Evolutionary conservation across 2,888 invertebrate genomes (phyloP).

Genomic region (Papilio protenor): DNA sequence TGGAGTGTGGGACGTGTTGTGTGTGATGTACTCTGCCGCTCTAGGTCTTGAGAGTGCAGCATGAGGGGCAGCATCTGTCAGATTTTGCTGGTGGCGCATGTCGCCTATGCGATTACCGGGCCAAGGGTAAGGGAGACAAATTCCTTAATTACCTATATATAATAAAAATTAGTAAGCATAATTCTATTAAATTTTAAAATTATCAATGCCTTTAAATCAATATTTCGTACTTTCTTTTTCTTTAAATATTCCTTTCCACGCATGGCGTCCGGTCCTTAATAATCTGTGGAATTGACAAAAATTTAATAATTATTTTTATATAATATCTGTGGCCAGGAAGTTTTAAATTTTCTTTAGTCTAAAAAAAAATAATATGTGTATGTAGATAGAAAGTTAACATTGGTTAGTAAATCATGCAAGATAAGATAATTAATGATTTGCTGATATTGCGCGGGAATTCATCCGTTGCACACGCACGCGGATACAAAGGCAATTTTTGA

Average conservation of each 20-base stretch:
- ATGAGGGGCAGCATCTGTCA: conserved; percentile 76
- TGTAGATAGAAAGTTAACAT: conserved; percentile 41
- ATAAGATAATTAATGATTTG: conserved; percentile 18
- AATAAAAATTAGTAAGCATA: too few relatives aligned
- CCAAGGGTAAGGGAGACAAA: conserved; percentile 71
- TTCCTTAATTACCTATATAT: not conserved
- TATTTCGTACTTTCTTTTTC: too few relatives aligned
- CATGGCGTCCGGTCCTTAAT: not conserved
- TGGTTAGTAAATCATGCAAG: conserved; percentile 40
- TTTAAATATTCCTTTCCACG: too few relatives aligned
- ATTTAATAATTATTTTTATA: not conserved
- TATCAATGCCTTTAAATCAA: too few relatives aligned
- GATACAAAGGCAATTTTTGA: not conserved
- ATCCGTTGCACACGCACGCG: conserved; percentile 38
- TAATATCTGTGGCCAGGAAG: not conserved
- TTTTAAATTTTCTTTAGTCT: not conserved
- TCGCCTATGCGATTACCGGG: conserved; percentile 79
- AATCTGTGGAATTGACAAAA: not conserved
- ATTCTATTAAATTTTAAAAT: too few relatives aligned
- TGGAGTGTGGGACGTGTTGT: conserved; percentile 55
- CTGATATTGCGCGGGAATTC: conserved; percentile 28
- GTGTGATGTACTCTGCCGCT: conserved; percentile 81
- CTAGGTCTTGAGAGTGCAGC: conserved; percentile 74
- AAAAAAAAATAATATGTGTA: conserved; percentile 28
- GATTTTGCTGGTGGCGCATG: conserved; percentile 78